phyloP scores from a whole-genome alignment of 2,113 vertebrate genomes.

The Rhineura floridana region DNA sequence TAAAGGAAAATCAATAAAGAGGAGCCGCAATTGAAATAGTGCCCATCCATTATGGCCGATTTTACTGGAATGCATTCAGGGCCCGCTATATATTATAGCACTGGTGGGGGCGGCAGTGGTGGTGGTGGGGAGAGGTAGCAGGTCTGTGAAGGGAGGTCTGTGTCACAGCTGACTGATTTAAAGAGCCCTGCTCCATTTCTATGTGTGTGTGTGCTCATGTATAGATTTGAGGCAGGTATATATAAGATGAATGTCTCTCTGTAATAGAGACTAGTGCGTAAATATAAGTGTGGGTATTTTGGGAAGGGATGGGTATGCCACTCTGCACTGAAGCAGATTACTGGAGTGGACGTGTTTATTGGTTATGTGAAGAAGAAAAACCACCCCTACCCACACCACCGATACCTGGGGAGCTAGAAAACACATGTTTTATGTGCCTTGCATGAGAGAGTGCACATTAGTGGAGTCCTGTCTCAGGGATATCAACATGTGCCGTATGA shows the following conservation, averaged over 20 bases:
- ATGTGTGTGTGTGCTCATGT: neutral
- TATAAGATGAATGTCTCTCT: neutral
- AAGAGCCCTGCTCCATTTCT: constrained; percentile 7
- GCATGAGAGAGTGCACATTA: neutral
- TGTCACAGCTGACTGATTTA: constrained; percentile 35
- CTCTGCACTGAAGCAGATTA: neutral
- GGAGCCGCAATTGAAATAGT: constrained; percentile 68
- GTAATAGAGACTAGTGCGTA: neutral
- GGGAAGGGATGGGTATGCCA: neutral
- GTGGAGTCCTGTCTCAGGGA: neutral
- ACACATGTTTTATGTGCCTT: neutral
- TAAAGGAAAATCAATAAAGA: constrained; percentile 82
- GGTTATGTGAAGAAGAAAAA: neutral
- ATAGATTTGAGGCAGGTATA: constrained; percentile 11
- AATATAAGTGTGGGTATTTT: neutral
- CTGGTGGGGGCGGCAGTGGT: constrained; percentile 11
- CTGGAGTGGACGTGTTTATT: neutral
- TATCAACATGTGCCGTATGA: neutral
- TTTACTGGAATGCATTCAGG: constrained; percentile 72
- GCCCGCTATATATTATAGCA: constrained; percentile 40
- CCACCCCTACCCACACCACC: neutral
- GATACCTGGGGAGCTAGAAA: neutral
- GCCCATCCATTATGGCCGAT: constrained; percentile 75
- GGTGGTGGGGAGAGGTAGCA: constrained; percentile 35
- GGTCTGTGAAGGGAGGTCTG: constrained; percentile 21